These are phyloP conservation scores for Lota lota DNA, from an alignment of 2,113 vertebrate species.

Conservation along the genomic window DNA sequence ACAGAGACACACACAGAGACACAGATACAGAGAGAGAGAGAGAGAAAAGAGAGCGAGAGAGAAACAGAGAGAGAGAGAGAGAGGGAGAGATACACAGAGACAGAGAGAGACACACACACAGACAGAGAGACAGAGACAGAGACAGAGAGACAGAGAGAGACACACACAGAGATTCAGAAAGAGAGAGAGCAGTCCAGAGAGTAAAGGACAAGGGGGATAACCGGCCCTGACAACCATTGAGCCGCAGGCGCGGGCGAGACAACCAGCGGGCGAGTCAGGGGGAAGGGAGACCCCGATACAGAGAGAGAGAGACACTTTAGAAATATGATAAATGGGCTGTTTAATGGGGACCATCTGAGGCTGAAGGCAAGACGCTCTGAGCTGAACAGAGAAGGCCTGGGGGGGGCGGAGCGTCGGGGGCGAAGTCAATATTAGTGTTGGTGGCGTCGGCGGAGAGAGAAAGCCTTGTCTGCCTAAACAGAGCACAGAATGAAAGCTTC, in stretches of 20 bases:
- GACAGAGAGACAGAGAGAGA: no score
- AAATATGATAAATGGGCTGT: conserved; percentile 68
- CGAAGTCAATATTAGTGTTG: conserved; percentile 71
- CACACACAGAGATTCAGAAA: no score
- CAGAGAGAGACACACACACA: no score
- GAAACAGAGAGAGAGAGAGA: no score
- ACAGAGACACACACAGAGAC: no score
- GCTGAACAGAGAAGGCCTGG: not conserved
- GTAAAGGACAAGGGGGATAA: no score
- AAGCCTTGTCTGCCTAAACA: conserved; percentile 59
- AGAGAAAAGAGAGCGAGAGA: no score
- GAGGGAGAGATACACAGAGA: no score
- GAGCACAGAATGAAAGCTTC: conserved; percentile 49
- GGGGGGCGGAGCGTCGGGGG: not conserved
- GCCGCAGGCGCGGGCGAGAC: conserved; percentile 24
- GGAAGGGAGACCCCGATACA: conserved; percentile 24
- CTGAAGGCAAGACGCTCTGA: conserved; percentile 46
- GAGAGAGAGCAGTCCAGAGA: no score
- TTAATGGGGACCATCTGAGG: conserved; percentile 57
- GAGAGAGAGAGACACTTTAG: conserved; percentile 36
- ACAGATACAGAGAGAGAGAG: no score
- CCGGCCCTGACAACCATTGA: not conserved
- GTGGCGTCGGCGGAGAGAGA: conserved; percentile 45
- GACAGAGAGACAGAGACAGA: no score
- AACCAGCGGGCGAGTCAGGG: conserved; percentile 26